phyloP scores from a whole-genome alignment of 35 echinoderm and acorn worm genomes.

The Stichopus chloronotus region DNA sequence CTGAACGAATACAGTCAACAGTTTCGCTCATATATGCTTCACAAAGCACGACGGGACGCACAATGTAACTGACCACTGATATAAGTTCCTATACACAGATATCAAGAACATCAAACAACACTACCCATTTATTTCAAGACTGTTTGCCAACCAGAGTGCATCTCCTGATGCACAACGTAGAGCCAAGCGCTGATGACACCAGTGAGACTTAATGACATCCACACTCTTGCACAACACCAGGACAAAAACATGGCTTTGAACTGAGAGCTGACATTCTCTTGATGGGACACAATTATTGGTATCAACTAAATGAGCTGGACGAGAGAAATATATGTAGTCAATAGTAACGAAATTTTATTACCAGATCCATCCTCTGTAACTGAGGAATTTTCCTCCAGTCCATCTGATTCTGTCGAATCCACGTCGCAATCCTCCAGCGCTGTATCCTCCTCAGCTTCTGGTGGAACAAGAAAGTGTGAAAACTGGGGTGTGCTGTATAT shows the following conservation, averaged over 20 bases:
- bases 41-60: no score
- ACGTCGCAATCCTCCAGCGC: background rate
- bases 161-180: background rate
- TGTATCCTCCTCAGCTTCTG: background rate
- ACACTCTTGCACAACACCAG: constrained; percentile 11
- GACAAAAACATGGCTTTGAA: background rate
- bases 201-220: constrained; percentile 14
- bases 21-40: no score
- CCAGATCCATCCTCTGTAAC: background rate
- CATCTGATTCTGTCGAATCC: background rate
- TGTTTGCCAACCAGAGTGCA: background rate
- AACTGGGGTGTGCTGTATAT: background rate
- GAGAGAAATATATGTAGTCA: background rate
- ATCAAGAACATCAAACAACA: constrained; percentile 18
- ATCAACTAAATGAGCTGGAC: background rate
- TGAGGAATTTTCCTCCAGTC: background rate
- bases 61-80: constrained; percentile 1
- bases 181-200: background rate
- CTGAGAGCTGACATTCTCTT: background rate
- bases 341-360: background rate
- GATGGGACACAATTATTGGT: background rate
- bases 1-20: background rate
- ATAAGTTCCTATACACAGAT: constrained; percentile 11
- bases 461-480: background rate
- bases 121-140: constrained; percentile 32